phyloP scores from a whole-genome alignment of 2,113 vertebrate species.

The Callionymus lyra region DNA sequence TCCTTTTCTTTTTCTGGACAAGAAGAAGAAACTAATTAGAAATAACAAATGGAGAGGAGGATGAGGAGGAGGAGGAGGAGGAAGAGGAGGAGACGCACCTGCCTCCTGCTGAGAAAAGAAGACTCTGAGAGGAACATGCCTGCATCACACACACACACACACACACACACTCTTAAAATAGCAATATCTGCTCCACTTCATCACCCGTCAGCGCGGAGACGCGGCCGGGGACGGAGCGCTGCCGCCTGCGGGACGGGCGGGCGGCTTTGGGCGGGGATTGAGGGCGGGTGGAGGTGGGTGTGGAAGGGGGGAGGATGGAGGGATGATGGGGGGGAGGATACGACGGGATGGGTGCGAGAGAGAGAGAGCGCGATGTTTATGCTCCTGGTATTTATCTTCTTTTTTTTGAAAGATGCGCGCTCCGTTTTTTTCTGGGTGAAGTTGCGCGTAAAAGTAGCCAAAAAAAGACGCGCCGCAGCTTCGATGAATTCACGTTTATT shows the following conservation, averaged over 20 bases:
- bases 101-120: conserved; percentile 12
- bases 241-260: conserved; percentile 52
- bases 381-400: too few relatives aligned
- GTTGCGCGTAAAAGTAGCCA: too few relatives aligned
- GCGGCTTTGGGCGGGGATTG: conserved; percentile 41
- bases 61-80: background rate
- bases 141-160: conserved; percentile 1
- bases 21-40: too few relatives aligned
- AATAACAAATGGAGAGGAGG: background rate
- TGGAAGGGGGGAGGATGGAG: background rate
- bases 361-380: too few relatives aligned
- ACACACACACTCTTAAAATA: conserved; percentile 41
- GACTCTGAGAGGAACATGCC: background rate
- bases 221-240: conserved; percentile 6
- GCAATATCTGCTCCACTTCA: conserved; percentile 15
- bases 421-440: too few relatives aligned
- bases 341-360: background rate
- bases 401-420: too few relatives aligned
- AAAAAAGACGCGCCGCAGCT: too few relatives aligned
- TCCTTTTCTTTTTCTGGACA: too few relatives aligned
- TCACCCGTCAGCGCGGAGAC: conserved; percentile 12
- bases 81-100: conserved; percentile 34
- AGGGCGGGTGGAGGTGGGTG: conserved; percentile 1
- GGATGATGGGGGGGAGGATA: background rate
- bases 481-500: too few relatives aligned